phyloP scores from a whole-genome alignment of 2,113 vertebrate genomes.

The Gymnarchus niloticus region DNA sequence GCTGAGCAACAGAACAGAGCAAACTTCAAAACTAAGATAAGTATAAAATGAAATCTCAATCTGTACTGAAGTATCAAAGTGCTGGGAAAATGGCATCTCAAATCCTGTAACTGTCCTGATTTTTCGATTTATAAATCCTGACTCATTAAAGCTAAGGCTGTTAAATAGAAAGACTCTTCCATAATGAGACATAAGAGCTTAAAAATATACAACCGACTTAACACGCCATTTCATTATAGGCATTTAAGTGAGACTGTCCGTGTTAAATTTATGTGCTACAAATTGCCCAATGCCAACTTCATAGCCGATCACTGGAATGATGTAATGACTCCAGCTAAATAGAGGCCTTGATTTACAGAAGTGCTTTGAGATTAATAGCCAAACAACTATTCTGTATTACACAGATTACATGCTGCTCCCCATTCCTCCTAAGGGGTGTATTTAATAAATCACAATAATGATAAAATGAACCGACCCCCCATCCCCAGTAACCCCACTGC shows the following conservation, averaged over 20 bases:
- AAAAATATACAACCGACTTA: background rate
- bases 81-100: background rate
- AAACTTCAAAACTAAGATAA: background rate
- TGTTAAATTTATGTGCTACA: background rate
- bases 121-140: background rate
- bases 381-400: background rate
- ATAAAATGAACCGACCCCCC: too few relatives aligned
- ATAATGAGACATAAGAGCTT: background rate
- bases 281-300: background rate
- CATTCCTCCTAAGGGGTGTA: background rate
- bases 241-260: background rate
- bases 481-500: background rate
- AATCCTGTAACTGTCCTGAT: background rate
- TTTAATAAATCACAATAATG: background rate
- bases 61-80: background rate
- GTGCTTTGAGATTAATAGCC: background rate
- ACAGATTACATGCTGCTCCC: background rate
- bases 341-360: background rate
- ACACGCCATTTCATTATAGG: background rate
- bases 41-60: background rate
- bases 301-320: background rate
- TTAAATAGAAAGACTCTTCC: background rate
- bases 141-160: background rate
- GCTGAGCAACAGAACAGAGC: background rate
- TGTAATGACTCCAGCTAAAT: background rate